Percentiles rank a stretch among this genome's conserved stretches.
These are phyloP conservation scores for Merluccius polli DNA, from an alignment of 2,797 vertebrate species.

Conservation along the genomic window DNA sequence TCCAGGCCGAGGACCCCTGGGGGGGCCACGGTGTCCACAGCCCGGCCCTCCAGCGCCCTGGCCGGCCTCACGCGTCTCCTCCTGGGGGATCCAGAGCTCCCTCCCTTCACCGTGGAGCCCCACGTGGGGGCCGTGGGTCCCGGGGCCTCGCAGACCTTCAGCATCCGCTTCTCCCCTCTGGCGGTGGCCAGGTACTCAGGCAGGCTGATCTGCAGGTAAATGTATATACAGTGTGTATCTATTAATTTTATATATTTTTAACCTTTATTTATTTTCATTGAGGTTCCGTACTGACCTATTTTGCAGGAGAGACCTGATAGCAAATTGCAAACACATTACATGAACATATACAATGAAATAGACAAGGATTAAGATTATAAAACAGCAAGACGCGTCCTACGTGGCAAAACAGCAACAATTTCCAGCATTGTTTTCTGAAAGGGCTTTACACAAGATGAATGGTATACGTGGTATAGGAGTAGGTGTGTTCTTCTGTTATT, in stretches of 20 bases:
- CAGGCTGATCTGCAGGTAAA: conserved; percentile 83
- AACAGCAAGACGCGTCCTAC: no score
- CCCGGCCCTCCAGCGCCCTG: conserved; percentile 39
- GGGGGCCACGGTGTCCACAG: neutral
- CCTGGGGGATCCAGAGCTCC: conserved; percentile 4
- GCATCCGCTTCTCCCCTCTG: conserved; percentile 76
- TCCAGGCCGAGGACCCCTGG: conserved; percentile 38
- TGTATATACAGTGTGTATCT: no score
- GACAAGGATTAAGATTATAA: no score
- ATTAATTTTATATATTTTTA: no score
- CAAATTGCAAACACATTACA: no score
- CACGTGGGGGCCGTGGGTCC: conserved; percentile 65
- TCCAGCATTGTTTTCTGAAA: neutral
- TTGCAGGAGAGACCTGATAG: neutral
- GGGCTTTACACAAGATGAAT: no score
- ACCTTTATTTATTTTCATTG: no score
- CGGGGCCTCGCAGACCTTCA: conserved; percentile 68
- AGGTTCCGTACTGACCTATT: neutral
- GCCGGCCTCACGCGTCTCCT: conserved; percentile 48
- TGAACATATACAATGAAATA: no score
- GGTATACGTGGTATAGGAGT: no score
- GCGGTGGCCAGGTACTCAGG: conserved; percentile 73
- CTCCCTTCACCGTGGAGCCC: conserved; percentile 76
- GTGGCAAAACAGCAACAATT: no score
- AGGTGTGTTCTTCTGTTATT: neutral